Conservation (phyloP, 2,888 invertebrate species). For the Machimus atricapillus region DNA sequence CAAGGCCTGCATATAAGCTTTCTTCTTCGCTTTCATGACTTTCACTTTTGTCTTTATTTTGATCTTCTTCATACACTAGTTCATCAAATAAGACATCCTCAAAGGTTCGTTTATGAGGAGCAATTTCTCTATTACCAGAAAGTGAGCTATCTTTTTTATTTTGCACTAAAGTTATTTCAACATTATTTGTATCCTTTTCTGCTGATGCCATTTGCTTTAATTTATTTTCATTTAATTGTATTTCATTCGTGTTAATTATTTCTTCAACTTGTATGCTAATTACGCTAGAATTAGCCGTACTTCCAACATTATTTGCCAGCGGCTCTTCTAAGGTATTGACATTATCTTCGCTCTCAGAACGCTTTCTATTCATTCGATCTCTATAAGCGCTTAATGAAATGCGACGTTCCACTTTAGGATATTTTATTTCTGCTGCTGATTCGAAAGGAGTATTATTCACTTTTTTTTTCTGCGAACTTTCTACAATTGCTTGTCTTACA, state of each 20-base stretch:
- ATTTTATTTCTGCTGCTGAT: not conserved
- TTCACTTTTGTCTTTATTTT: not conserved
- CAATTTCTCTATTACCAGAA: not conserved
- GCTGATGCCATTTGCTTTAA: not conserved
- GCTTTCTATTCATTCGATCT: not conserved
- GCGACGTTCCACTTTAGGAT: not conserved
- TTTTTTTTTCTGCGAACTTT: not conserved
- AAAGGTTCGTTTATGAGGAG: not conserved
- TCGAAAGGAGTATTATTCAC: not conserved
- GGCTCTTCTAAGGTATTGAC: not conserved
- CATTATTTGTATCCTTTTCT: not conserved
- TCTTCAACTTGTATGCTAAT: not conserved
- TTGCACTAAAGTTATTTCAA: not conserved
- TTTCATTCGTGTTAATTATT: not conserved
- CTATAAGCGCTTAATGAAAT: not conserved
- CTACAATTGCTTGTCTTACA: not conserved
- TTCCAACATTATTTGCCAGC: not conserved
- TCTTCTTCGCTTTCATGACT: not conserved
- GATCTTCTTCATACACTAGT: not conserved
- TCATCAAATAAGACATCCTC: constrained; percentile 2
- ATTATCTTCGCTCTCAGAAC: not conserved
- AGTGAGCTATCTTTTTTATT: not conserved
- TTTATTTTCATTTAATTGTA: not conserved
- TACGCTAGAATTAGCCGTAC: not conserved
- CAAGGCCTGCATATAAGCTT: not conserved